A percentile compares a stretch with the other conserved stretches of the same genome.
Evolutionary conservation across 2,797 vertebrate species (phyloP).

Genomic region (Eulemur albifrons): DNA sequence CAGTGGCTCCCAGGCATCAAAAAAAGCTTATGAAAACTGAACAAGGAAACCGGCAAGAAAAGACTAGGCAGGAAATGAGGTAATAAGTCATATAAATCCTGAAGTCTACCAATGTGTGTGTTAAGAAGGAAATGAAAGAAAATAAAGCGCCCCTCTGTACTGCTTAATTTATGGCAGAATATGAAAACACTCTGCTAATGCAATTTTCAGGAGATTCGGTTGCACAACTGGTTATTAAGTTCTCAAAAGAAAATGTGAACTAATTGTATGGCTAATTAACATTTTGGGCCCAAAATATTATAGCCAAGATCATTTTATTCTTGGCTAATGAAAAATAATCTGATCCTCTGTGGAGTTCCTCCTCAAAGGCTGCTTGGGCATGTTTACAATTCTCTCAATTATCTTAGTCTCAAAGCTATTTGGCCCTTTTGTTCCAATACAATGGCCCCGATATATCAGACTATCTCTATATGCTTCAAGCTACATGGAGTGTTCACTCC

Average conservation of each 20-base stretch:
- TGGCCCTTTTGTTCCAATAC: neutral
- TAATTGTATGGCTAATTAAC: constrained; percentile 37
- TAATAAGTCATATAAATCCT: constrained; percentile 45
- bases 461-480: neutral
- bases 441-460: neutral
- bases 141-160: neutral
- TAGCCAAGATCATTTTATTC: constrained; percentile 33
- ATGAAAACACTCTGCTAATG: neutral
- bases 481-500: neutral
- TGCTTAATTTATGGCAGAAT: neutral
- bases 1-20: neutral
- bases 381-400: neutral
- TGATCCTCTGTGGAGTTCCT: neutral
- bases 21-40: constrained; percentile 41
- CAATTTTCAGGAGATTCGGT: neutral
- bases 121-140: constrained; percentile 41
- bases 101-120: neutral
- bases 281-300: constrained; percentile 7
- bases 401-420: neutral
- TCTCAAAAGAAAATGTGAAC: constrained; percentile 32
- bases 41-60: constrained; percentile 41
- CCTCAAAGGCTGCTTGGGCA: neutral
- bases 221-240: neutral
- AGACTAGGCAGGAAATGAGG: constrained; percentile 49
- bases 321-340: constrained; percentile 21